These are phyloP conservation scores for Chunga burmeisteri DNA, from an alignment of 2,113 vertebrate species.

Conservation along the genomic window DNA sequence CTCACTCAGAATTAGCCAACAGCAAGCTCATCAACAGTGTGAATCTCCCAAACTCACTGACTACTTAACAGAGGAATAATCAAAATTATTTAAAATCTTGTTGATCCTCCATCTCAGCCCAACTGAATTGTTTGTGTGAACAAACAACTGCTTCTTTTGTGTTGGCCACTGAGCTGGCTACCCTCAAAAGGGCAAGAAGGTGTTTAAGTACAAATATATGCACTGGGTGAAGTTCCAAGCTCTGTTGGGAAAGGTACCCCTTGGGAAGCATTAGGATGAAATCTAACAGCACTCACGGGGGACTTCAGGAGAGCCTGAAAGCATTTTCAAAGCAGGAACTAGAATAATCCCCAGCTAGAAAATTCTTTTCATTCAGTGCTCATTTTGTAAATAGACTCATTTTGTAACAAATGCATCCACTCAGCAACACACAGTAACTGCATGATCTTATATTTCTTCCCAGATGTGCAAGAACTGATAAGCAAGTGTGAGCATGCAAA, in stretches of 20 bases:
- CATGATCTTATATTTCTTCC: neutral
- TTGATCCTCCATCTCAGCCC: neutral
- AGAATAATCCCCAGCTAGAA: neutral
- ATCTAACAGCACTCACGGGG: neutral
- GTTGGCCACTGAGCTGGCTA: neutral
- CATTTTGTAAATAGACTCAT: neutral
- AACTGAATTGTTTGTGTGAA: neutral
- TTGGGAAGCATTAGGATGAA: neutral
- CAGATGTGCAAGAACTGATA: neutral
- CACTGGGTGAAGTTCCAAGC: neutral
- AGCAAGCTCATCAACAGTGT: neutral
- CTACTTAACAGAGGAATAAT: neutral
- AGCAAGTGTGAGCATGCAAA: slow-evolving; percentile 8
- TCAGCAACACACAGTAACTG: neutral
- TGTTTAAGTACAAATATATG: neutral
- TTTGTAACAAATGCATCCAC: neutral
- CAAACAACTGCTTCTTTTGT: neutral
- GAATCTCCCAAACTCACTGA: neutral
- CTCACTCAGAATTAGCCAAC: neutral
- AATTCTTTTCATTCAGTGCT: neutral
- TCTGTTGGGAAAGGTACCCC: neutral
- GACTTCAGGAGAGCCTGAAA: neutral
- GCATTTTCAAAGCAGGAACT: neutral
- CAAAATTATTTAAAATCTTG: neutral
- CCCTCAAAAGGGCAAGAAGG: neutral